These are phyloP conservation scores for Rhipidura dahli DNA, from an alignment of 2,113 vertebrate species.

Conservation along the genomic window DNA sequence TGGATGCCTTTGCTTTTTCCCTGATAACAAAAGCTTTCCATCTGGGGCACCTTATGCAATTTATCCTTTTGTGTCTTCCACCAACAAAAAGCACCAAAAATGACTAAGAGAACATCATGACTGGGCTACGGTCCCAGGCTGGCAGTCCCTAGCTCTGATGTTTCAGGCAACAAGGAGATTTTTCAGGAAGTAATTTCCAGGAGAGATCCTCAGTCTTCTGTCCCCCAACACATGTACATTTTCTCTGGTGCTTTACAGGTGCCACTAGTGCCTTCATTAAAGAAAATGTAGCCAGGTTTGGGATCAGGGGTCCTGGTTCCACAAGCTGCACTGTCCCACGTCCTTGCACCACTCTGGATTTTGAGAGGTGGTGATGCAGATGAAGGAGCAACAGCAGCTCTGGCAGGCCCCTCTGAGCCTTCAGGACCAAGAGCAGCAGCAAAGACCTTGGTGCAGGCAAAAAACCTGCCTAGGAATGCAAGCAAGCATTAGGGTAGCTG, in stretches of 20 bases:
- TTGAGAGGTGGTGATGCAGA: not conserved
- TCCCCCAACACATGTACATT: not conserved
- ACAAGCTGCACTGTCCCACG: not conserved
- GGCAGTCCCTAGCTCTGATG: not conserved
- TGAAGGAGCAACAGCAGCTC: not conserved
- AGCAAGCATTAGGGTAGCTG: not conserved
- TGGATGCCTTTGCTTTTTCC: slow-evolving; percentile 3
- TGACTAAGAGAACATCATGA: not conserved
- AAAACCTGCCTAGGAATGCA: not conserved
- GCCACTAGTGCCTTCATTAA: not conserved
- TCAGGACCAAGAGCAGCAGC: not conserved
- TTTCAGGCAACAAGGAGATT: not conserved
- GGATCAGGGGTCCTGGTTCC: not conserved
- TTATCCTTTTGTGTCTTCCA: slow-evolving; percentile 6
- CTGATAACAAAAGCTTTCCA: slow-evolving; percentile 29
- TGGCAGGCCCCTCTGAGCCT: not conserved
- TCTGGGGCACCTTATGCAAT: slow-evolving; percentile 7
- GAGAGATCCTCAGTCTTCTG: not conserved
- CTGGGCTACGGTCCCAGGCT: slow-evolving; percentile 33
- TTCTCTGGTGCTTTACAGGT: not conserved
- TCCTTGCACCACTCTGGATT: not conserved
- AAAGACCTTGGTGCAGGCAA: not conserved
- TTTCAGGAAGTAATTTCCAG: slow-evolving; percentile 24
- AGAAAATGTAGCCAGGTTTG: not conserved
- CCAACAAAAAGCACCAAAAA: not conserved